A percentile compares a stretch with the other conserved stretches of the same genome.
These are phyloP conservation scores for Diaphora mendica DNA, from an alignment of 2,888 invertebrate genomes.

Conservation along the genomic window DNA sequence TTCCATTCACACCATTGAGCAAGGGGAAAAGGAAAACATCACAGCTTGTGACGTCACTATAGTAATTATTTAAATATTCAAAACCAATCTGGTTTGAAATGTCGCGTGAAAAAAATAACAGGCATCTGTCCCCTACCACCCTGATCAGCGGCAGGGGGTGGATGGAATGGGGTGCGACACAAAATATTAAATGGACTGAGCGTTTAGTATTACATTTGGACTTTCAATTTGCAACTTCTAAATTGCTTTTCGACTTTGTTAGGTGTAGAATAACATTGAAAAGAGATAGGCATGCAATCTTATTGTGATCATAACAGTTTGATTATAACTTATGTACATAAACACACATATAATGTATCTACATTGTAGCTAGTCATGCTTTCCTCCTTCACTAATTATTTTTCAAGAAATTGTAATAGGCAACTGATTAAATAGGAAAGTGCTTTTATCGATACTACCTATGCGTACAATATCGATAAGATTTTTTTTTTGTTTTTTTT, in stretches of 20 bases:
- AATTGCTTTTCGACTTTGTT: constrained; percentile 41
- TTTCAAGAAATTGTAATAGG: background rate
- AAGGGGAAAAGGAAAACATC: constrained; percentile 8
- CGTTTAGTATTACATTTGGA: constrained; percentile 49
- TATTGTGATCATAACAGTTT: constrained; percentile 1
- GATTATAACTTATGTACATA: background rate
- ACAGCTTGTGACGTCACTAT: constrained; percentile 21
- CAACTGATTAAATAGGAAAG: too few species aligned
- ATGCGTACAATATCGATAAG: background rate
- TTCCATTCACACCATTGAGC: background rate
- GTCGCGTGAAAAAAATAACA: constrained; percentile 51
- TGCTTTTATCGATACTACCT: background rate
- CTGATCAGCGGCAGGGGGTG: constrained; percentile 36
- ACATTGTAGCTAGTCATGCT: background rate
- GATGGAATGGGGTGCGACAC: constrained; percentile 26
- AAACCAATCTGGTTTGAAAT: constrained; percentile 41
- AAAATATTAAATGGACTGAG: constrained; percentile 48
- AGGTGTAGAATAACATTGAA: constrained; percentile 31
- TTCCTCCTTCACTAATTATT: background rate
- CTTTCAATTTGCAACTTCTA: constrained; percentile 46
- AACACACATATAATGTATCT: background rate
- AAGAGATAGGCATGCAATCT: constrained; percentile 11
- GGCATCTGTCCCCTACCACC: constrained; percentile 52
- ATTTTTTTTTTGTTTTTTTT: background rate
- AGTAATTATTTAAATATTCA: constrained; percentile 48